Base-by-base conservation (phyloP, 2,888 invertebrate species). In the Platycheirus rosarum region DNA sequence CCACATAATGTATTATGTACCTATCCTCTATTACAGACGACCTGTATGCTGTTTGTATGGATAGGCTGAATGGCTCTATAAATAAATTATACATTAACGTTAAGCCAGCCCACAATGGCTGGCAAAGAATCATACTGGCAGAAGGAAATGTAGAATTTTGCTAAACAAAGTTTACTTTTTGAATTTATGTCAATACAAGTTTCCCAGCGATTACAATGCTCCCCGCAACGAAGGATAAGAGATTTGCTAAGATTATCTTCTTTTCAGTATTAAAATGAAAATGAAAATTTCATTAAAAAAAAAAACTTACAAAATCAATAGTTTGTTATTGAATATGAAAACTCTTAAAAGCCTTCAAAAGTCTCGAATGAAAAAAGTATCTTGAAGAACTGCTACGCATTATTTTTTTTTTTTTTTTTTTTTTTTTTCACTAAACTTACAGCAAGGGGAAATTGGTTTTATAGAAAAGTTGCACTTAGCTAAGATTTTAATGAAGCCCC, bases 31-130 rank as follows among this genome's bases (percentile, higher is more conserved):
- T 32, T 14, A 23, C 20, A 26, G 14, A 32, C 37, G 35, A 16
- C n/a, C n/a, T 16, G 16, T 62, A n/a, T 18, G 44, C 42, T 57
- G 55, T 42, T 49, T 51, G 75, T 32, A 49, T 53, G 65, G 44
- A 57, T 70, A 68, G 70, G 40, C 62, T 62, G 73, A 48, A 65
- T 60, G 14, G 29, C 46, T 70, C 69, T 75, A 75, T 65, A 75
- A 80, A 80, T 80, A 80, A 65, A 51, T 16, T 65, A n/a, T n/a
- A 23, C 75, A 51, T 51, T 75, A 65, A n/a, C n/a, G n/a, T n/a
- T n/a, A n/a, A n/a, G n/a, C n/a, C n/a, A 65, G 75, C 63, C 74
- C 65, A 80, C 29, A 65, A 65, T 69, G 69, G 32, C 13, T 57
- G 23, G 40, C 40, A 57, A 57, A 35, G 35, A 35, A 35, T n/a